A percentile compares a stretch with the other conserved stretches of the same genome.
These are phyloP conservation scores for Deroptyus accipitrinus DNA, from an alignment of 2,113 vertebrate genomes.

Conservation along the genomic window DNA sequence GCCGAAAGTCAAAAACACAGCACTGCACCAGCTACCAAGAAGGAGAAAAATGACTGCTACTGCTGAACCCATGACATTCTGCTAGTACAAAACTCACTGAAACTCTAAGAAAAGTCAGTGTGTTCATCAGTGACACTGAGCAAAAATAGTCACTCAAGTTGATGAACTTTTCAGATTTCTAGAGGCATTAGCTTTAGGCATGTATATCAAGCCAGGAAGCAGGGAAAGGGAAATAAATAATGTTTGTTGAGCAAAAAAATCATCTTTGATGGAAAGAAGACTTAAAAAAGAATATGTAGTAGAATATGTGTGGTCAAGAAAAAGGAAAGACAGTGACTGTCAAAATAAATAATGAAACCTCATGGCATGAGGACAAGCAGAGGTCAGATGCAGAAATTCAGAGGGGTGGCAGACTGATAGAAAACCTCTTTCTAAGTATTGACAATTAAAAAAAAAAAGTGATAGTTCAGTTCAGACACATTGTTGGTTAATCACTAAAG, in stretches of 20 bases:
- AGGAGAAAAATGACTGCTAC: too few species aligned
- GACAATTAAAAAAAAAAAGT: conserved; percentile 30
- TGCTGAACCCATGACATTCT: too few species aligned
- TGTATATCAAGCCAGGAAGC: neutral
- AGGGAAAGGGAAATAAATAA: neutral
- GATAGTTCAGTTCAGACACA: conserved; percentile 32
- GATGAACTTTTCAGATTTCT: neutral
- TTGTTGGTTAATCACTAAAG: conserved; percentile 53
- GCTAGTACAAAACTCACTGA: neutral
- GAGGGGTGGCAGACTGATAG: conserved; percentile 5
- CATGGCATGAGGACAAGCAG: conserved; percentile 2
- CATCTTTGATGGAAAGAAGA: neutral
- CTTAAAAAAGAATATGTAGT: neutral
- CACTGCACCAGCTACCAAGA: too few species aligned
- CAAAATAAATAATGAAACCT: conserved; percentile 35
- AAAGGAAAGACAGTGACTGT: neutral
- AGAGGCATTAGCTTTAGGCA: neutral
- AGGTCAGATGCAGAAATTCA: conserved; percentile 20
- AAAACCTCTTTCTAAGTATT: conserved; percentile 42
- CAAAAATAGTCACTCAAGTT: neutral
- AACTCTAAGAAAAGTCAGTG: neutral
- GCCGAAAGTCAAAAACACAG: too few species aligned
- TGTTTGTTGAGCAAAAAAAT: neutral
- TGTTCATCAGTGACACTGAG: neutral
- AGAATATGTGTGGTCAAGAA: neutral